Percentiles rank a stretch among this genome's conserved stretches.
Conservation (phyloP, 2,113 vertebrate species). For the Gasterosteus nipponicus region DNA sequence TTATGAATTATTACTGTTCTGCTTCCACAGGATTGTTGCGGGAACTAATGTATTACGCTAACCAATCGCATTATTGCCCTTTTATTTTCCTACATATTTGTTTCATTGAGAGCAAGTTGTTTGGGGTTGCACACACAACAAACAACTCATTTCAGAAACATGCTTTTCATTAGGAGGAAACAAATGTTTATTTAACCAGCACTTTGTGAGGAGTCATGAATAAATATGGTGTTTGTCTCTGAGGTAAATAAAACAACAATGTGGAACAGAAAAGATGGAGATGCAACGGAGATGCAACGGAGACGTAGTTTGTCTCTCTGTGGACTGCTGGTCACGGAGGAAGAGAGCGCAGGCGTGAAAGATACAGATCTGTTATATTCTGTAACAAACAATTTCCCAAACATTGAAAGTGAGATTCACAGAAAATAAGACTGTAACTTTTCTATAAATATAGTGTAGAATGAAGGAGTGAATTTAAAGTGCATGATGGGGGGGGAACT, state of each 20-base stretch:
- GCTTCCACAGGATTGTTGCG: conserved; percentile 70
- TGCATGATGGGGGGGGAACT: conserved; percentile 49
- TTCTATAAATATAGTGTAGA: conserved; percentile 43
- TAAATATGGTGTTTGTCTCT: conserved; percentile 78
- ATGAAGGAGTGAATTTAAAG: conserved; percentile 44
- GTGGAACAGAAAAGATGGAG: conserved; percentile 60
- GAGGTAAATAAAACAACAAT: conserved; percentile 80
- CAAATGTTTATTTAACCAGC: conserved; percentile 77
- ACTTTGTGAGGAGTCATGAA: conserved; percentile 75
- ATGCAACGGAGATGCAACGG: conserved; percentile 52
- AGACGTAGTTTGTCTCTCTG: conserved; percentile 64
- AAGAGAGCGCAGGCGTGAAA: conserved; percentile 10
- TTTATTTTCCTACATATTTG: conserved; percentile 66
- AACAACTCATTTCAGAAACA: conserved; percentile 76
- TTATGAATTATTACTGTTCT: conserved; percentile 80
- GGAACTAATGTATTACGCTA: conserved; percentile 74
- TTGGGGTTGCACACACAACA: conserved; percentile 70
- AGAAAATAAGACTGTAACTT: conserved; percentile 26
- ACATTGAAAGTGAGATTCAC: conserved; percentile 15
- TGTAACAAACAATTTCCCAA: conserved; percentile 26
- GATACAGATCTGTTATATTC: conserved; percentile 31
- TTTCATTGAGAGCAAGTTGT: conserved; percentile 63
- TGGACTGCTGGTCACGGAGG: conserved; percentile 64
- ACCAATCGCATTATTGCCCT: conserved; percentile 69
- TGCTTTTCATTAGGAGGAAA: conserved; percentile 75